Base-by-base conservation (phyloP, 1,140 invertebrate species). In the Contarinia nasturtii region DNA sequence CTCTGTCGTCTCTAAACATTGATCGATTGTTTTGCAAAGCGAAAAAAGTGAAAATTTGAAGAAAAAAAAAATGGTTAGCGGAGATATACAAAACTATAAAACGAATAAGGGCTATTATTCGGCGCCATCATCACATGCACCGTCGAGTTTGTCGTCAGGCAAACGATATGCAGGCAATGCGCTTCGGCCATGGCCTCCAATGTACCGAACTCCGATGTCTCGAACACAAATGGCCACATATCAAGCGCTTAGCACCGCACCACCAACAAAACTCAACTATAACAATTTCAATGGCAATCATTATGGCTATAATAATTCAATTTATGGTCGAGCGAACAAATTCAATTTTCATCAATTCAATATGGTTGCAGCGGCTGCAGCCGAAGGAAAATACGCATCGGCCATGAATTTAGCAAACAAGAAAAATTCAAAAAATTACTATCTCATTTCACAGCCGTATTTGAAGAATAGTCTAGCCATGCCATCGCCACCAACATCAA, bases 161-260 rank as follows among this genome's bases (percentile, higher is more conserved):
- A 27, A 27, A 38, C 12, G 15, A 38, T 38, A 38, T 12, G 5
- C 36, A 17, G 36, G 15, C 12, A 38, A 38, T 38, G 15, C 15
- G 12, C 36, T 38, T n/a, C n/a, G 41, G 18, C 41, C 41, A 17
- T 43, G 41, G 41, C 41, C 41, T 12, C 41, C 41, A 43, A 43
- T 19, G 18, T 43, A 43, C 18, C 41, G 18, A 21, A 43, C n/a
- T 12, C 11, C 11, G 41, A 43, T 43, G 27, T 27, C 27, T 27
- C 27, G 27, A 10, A 14, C 37, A 40, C 37, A 18, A 15, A 40
- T 40, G 37, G 37, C 37, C 14, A 18, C 14, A 15, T 15, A 18
- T 18, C 14, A 40, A 40, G 17, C 17, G 37, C 12, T 15, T 7
- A 40, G 14, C 14, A 18, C 17, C 5, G 37, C 36, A 17, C 12